A percentile compares a stretch with the other conserved stretches of the same genome.
phyloP scores from a whole-genome alignment of 2,797 vertebrate species.

The Prionace glauca region DNA sequence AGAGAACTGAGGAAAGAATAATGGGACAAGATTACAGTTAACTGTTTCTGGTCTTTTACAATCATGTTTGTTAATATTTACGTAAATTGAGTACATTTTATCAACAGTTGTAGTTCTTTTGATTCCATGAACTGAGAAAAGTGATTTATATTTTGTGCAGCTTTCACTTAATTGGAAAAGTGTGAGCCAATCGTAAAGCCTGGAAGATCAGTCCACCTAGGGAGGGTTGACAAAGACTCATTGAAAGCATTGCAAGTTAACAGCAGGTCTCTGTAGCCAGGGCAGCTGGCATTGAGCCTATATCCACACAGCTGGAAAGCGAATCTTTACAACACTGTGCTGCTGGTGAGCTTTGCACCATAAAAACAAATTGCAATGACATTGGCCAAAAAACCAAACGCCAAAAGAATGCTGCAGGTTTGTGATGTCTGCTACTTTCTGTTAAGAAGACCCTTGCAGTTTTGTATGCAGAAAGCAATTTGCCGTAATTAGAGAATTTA shows the following conservation, averaged over 20 bases:
- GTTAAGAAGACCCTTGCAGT: not conserved
- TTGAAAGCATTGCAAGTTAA: not conserved
- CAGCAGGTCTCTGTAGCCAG: not conserved
- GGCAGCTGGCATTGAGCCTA: slow-evolving; percentile 6
- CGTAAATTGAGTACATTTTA: not conserved
- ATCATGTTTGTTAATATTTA: not conserved
- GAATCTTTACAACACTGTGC: not conserved
- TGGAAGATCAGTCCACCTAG: not conserved
- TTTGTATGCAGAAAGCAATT: not conserved
- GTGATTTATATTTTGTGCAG: not conserved
- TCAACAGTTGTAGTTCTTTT: not conserved
- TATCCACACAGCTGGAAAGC: not conserved
- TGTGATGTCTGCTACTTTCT: not conserved
- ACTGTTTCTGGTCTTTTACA: not conserved
- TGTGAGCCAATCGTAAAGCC: not conserved
- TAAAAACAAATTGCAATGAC: not conserved
- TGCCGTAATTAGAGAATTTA: not conserved
- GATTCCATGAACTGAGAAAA: not conserved
- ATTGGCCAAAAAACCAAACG: not conserved
- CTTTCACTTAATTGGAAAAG: slow-evolving; percentile 19
- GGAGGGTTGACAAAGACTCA: not conserved
- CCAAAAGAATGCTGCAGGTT: not conserved
- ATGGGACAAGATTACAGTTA: not conserved
- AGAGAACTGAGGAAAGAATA: not conserved
- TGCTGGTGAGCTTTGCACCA: not conserved